Base-by-base conservation (phyloP, 2,797 vertebrate genomes). In the Gymnocypris eckloni region DNA sequence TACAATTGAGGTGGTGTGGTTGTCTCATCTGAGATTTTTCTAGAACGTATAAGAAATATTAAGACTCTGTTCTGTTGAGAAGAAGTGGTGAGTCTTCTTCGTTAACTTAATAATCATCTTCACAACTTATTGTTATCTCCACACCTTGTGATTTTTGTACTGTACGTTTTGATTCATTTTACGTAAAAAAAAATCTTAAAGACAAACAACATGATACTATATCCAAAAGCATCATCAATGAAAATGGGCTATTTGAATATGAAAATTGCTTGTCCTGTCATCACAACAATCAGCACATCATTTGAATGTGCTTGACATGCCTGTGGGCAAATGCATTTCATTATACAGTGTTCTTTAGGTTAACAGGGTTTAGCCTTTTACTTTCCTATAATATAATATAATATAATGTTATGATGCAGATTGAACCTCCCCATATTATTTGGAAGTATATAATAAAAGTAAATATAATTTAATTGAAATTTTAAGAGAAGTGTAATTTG, bases 181-280 rank as follows among this genome's bases (percentile, higher is more conserved):
- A 6, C 6, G 6, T 39, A 39, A 39, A 39, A 39, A 39, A 39
- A 0, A 6, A 39, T 39, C 39, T 5, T 39, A 39, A 39, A 39
- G 39, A 39, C 39, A 39, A 39, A 6, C 48, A 50, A 50, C 4
- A 5, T 12, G 11, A 45, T 50, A 48, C 45, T 13, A 45, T 48
- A 6, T 18, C 18, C 70, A 7, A 72, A 20, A 15, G 15, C 4
- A 12, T 71, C 69, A n/a, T 48, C 43, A 72, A 48, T 20, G 48
- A 16, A 75, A 75, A 75, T 75, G 3, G 20, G 9, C 28, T 54
- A 77, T 77, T 54, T 77, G 50, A 77, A 56, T 77, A 77, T 77
- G 9, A 56, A 77, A 56, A 37, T 12, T 7, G 11, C 18, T 3
- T 77, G 33, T 54, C 28, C 54, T 77, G 25, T 16, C 73, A 6